Base-by-base conservation (phyloP, 2,888 invertebrate genomes). In the Aspidapion aeneum region DNA sequence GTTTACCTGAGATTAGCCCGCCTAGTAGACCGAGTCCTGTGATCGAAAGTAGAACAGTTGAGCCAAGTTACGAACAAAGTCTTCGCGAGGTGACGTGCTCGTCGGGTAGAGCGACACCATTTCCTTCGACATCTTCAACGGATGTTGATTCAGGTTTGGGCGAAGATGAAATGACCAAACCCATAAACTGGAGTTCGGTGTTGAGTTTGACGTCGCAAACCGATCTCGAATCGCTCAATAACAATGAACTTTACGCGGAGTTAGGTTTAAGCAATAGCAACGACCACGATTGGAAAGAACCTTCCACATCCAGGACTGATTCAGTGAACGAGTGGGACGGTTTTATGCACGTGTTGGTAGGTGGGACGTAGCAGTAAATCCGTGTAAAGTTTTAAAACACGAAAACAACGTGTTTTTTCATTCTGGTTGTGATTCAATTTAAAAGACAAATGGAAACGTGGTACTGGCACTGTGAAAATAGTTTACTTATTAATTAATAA, bases 141-240 rank as follows among this genome's bases (percentile, higher is more conserved):
- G 90, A 90, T 77, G 87, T 85, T 59, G 90, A 90, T 78, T 90
- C 90, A 18, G 91, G 91, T 70, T 87, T 89, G 78, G 90, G 90
- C 73, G 91, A 91, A 79, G 72, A 72, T 51, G 88, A 90, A 72
- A 84, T 85, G 75, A 88, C 87, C 75, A 87, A 91, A 72, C 87
- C 91, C 73, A 94, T 94, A 80, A 94, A 94, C 82, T 94, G 94
- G 94, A 92, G 94, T 78, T 93, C 93, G 58, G 94, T 94, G 74
- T 85, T 94, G 69, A 93, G 91, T 77, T 85, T 94, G 57, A 91
- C 92, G 71, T 91, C 91, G 70, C 92, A 93, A 76, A 92, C 92
- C n/a, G 93, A 93, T 77, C 83, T 93, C 63, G 93, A 93, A 81
- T 91, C 92, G 69, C 80, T 89, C 56, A 89, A 89, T 77, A 89